Evolutionary conservation across 2,797 vertebrate genomes (phyloP).

Genomic region (Neostethus bicornis): DNA sequence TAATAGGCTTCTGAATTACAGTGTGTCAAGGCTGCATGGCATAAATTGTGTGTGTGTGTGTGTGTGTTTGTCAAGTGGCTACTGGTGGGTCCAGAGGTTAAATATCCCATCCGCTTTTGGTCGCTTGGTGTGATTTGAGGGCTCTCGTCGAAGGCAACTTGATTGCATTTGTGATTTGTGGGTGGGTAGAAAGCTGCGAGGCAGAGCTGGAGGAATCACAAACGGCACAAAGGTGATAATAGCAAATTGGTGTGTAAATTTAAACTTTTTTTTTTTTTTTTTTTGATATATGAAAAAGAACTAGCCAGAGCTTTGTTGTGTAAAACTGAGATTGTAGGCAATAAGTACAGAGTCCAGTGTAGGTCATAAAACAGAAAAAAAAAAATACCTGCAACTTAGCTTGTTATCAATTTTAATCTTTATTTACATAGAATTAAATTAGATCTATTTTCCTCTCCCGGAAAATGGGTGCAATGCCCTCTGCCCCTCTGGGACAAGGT

Average conservation of each 20-base stretch:
- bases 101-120: conserved; percentile 61
- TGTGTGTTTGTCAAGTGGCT: conserved; percentile 51
- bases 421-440: too few species aligned
- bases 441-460: too few species aligned
- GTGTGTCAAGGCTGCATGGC: conserved; percentile 43
- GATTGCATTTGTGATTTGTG: conserved; percentile 79
- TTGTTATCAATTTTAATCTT: too few species aligned
- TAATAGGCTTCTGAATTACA: conserved; percentile 73
- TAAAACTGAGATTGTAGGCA: neutral
- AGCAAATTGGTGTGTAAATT: conserved; percentile 18
- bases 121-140: conserved; percentile 73
- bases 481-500: too few species aligned
- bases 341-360: neutral
- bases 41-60: conserved; percentile 44
- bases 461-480: too few species aligned
- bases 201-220: conserved; percentile 30
- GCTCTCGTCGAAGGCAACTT: conserved; percentile 62
- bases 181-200: conserved; percentile 37
- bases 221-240: conserved; percentile 26
- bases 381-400: too few species aligned
- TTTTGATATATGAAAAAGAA: conserved; percentile 7
- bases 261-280: conserved; percentile 9
- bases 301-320: neutral
- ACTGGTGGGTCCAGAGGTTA: conserved; percentile 71
- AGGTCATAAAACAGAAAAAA: neutral